phyloP scores from a whole-genome alignment of 1,140 invertebrate species.

The Megathymus violae region DNA sequence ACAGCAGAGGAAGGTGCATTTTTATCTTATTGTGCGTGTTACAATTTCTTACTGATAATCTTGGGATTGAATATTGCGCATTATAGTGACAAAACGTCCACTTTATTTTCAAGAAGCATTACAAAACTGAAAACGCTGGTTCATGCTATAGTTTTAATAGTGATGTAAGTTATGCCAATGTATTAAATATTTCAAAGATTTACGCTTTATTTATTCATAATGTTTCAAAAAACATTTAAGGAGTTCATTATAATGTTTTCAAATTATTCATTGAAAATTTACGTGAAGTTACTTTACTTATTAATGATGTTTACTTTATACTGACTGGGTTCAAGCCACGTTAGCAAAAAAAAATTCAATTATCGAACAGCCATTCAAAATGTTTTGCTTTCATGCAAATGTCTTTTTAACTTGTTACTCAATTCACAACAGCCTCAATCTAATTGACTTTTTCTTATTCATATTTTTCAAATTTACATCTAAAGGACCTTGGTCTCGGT shows the following conservation, averaged over 20 bases:
- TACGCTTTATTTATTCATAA: not conserved
- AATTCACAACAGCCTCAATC: not conserved
- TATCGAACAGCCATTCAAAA: conserved; percentile 1
- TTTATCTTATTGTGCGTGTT: not conserved
- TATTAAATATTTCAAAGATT: not conserved
- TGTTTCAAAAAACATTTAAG: no score
- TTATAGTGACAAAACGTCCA: not conserved
- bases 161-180: not conserved
- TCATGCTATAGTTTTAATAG: not conserved
- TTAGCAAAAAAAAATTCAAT: not conserved
- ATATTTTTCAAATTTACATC: not conserved
- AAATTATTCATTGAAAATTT: not conserved
- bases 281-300: not conserved
- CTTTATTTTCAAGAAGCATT: not conserved
- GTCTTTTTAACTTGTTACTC: conserved; percentile 9
- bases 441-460: conserved; percentile 19
- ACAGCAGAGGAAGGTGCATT: no score
- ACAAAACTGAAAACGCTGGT: not conserved
- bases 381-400: conserved; percentile 19
- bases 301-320: not conserved
- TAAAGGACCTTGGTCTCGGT: conserved; percentile 14
- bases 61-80: not conserved
- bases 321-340: not conserved
- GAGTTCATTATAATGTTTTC: no score
- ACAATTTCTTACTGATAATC: not conserved